Base-by-base conservation (phyloP, 2,113 vertebrate genomes). In the Microtus oregoni region DNA sequence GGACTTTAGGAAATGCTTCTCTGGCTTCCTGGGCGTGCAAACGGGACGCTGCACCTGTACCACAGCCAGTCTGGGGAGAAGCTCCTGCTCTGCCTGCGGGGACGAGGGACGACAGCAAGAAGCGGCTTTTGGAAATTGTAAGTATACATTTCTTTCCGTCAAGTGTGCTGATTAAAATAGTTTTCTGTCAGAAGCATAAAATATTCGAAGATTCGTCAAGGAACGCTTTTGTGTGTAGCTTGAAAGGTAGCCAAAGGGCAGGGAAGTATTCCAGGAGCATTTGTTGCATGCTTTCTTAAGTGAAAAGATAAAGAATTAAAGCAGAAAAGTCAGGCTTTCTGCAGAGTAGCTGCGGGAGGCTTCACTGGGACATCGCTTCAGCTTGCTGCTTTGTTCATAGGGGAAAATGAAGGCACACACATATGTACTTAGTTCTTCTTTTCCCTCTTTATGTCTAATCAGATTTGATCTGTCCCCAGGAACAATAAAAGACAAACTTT, bases 401-500 rank as follows among this genome's bases (percentile, higher is more conserved):
- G 97, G 85, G 96, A 97, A 98, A 97, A 98, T 75, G 97, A 97
- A 98, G 98, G 98, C 98, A 90, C 98, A 94, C 76, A 87, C 96
- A 96, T 95, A 95, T 85, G 96, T 98, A 97, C 90, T 95, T 97
- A 98, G 97, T 97, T 98, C 97, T 97, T 98, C 98, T 98, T 97
- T 95, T 95, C 70, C 81, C 97, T 96, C 96, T 95, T 96, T 95
- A 92, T 90, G 98, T 98, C 97, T 97, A 96, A 98, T 98, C 98
- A 97, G 98, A 94, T 97, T 94, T 96, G 98, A 98, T 98, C 97
- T 96, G 97, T 98, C 97, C 98, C 96, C 97, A 94, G 97, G 96
- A 98, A 97, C 98, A 98, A 98, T 97, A 98, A 98, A 98, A 98
- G 98, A 92, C 97, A 99, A 99, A 99, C 99, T 99, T 98, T 98